Evolutionary conservation across 64 coral and sea anemone species (phyloP).

Genomic region (Actinia tenebrosa): DNA sequence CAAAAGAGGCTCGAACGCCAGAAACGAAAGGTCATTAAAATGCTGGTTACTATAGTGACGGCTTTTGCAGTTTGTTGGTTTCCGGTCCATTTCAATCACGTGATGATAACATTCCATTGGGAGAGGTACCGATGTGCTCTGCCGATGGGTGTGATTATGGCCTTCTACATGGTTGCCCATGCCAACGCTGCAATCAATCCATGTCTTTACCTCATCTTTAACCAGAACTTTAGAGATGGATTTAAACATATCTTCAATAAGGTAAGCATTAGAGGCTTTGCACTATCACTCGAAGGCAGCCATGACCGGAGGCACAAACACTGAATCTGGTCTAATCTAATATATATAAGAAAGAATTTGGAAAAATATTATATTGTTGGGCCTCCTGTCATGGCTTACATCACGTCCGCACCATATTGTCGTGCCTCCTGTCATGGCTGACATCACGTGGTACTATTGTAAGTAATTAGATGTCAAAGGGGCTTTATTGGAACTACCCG

Average conservation of each 20-base stretch:
- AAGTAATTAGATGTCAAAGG: too few species aligned
- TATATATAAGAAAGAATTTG: too few species aligned
- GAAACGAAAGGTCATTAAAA: slow-evolving; percentile 72
- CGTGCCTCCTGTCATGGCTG: too few species aligned
- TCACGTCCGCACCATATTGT: too few species aligned
- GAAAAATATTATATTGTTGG: too few species aligned
- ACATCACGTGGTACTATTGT: too few species aligned
- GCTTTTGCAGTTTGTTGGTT: slow-evolving; percentile 84
- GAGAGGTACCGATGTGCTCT: background rate
- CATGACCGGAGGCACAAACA: too few species aligned
- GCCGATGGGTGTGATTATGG: background rate
- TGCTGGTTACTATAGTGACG: slow-evolving; percentile 79
- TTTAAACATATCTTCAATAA: slow-evolving; percentile 25
- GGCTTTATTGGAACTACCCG: too few species aligned
- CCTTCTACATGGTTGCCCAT: slow-evolving; percentile 22
- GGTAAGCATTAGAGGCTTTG: background rate
- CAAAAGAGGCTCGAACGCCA: slow-evolving; percentile 66
- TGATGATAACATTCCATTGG: slow-evolving; percentile 50
- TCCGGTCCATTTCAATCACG: slow-evolving; percentile 78
- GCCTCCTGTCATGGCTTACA: too few species aligned
- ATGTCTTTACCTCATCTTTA: slow-evolving; percentile 51
- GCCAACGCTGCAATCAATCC: slow-evolving; percentile 50
- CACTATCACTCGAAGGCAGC: too few species aligned
- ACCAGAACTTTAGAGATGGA: slow-evolving; percentile 32
- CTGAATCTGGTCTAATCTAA: too few species aligned